Evolutionary conservation across 2,113 vertebrate genomes (phyloP), one percentile per base, ranked within the genome.

Genomic region (Oreochromis tanganicae): DNA sequence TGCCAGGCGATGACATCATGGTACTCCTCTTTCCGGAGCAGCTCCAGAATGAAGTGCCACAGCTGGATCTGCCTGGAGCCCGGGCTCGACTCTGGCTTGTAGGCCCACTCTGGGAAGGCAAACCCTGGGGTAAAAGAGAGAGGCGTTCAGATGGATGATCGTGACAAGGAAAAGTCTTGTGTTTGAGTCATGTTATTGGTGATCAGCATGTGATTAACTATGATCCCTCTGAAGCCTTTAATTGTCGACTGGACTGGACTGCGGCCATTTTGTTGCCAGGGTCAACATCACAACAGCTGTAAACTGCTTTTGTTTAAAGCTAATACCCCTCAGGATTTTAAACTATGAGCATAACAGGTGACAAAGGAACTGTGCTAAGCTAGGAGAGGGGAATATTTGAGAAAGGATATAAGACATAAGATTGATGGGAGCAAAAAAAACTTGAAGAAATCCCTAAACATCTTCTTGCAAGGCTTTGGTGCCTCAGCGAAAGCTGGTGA

Each of bases 1-100:
- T 98, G 98, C 98, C 98, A 98, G 92, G 98, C 97, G 66, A 98
- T 98, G 94, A 98, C 97, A 0, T 98, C 97, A 27, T 97, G 97
- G 90, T 97, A 98, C 89, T 98, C 97, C 89, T 98, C 97, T 73
- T 98, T 98, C 87, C 97, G 94, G 84, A 98, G 94, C 92, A 98
- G 96, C 94, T 98, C 98, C 93, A 98, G 95, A 92, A 98, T 98
- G 90, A 98, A 97, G 93, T 98, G 98, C 98, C 98, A 98, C 50
- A 98, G 97, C 95, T 98, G 98, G 95, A 98, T 98, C 96, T 98
- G 98, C 88, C 98, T 94, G 2, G 97, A 98, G 63, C 98, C 97
- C 0, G 98, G 98, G 94, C 97, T 98, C 0, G 97, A 98, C 96
- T 98, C 98, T 0, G 98, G 96, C 91, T 98, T 98, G 94, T 98